phyloP scores from a whole-genome alignment of 2,797 vertebrate genomes.

The Hirundo rustica region DNA sequence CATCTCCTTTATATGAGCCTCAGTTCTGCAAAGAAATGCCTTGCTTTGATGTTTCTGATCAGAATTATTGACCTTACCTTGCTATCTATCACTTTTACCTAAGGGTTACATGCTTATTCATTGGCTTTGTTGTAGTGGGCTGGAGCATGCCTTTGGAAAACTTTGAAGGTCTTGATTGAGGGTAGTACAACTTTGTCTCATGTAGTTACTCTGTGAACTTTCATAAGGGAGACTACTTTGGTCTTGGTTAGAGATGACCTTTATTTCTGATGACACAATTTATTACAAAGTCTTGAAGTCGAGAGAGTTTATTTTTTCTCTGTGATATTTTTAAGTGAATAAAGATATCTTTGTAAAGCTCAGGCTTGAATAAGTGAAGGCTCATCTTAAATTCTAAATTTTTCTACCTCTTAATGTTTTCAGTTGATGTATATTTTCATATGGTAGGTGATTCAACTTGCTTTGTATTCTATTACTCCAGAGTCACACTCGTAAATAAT shows the following conservation, averaged over 20 bases:
- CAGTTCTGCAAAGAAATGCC: not conserved
- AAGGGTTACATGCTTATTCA: accelerated
- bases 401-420: not conserved
- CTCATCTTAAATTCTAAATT: not conserved
- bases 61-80: not conserved
- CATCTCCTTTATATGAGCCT: not conserved
- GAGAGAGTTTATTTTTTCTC: not conserved
- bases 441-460: not conserved
- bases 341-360: not conserved
- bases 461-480: not conserved
- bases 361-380: not conserved
- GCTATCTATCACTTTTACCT: accelerated
- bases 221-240: not conserved
- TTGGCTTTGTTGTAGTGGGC: not conserved
- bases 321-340: not conserved
- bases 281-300: not conserved
- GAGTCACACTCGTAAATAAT: not conserved
- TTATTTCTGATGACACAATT: not conserved
- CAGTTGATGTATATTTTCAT: not conserved
- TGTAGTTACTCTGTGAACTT: not conserved
- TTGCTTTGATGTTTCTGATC: not conserved
- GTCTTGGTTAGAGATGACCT: not conserved
- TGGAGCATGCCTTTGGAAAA: not conserved
- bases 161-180: not conserved
- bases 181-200: not conserved